A percentile compares a stretch with the other conserved stretches of the same genome.
These are phyloP conservation scores for Xestia ashworthii DNA, from an alignment of 2,888 invertebrate species.

Conservation along the genomic window DNA sequence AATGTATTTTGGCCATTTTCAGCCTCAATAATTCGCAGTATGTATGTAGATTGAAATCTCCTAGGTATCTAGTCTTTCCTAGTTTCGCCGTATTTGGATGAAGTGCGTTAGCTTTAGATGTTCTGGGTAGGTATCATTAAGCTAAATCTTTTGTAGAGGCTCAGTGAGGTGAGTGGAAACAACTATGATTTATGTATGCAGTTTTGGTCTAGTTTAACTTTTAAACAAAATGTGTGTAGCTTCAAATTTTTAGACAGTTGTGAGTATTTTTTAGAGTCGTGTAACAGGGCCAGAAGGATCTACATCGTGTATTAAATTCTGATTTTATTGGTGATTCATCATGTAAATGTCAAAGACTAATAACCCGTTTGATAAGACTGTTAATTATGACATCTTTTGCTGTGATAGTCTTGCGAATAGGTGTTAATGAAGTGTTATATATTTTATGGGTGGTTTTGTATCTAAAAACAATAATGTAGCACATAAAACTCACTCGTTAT, in stretches of 20 bases:
- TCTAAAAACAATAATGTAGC: neutral
- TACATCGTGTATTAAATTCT: neutral
- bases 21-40: slow-evolving; percentile 49
- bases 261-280: neutral
- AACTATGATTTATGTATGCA: slow-evolving; percentile 5
- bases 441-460: neutral
- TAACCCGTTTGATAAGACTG: too few relatives aligned
- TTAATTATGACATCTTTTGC: neutral
- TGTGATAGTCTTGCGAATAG: neutral
- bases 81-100: slow-evolving; percentile 43
- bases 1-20: slow-evolving; percentile 54
- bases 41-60: slow-evolving; percentile 60
- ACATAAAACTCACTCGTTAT: slow-evolving; percentile 7
- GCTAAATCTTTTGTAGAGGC: slow-evolving; percentile 27
- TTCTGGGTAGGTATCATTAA: slow-evolving; percentile 51
- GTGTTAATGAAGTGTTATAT: neutral
- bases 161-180: slow-evolving; percentile 9
- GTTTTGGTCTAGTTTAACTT: slow-evolving; percentile 11
- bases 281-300: neutral
- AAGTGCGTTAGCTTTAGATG: slow-evolving; percentile 37
- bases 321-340: neutral
- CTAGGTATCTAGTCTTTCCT: slow-evolving; percentile 49
- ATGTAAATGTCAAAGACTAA: neutral
- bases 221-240: neutral
- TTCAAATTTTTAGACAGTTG: neutral